phyloP scores from a whole-genome alignment of 2,113 vertebrate species.

The Rhipidura dahli region DNA sequence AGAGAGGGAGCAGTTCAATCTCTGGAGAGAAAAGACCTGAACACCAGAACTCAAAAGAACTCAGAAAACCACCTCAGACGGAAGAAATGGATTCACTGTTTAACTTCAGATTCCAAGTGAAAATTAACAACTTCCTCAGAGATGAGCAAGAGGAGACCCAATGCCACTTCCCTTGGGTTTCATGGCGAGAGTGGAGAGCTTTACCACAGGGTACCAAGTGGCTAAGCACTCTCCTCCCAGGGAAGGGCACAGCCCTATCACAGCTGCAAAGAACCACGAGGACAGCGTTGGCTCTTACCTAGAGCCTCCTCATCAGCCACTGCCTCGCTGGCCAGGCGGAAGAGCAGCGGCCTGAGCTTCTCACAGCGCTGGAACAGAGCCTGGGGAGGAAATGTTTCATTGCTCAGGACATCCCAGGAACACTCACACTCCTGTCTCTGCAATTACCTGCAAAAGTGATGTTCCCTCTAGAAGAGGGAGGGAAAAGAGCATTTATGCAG shows the following conservation, averaged over 20 bases:
- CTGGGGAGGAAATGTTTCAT: conserved; percentile 29
- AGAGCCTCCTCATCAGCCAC: conserved; percentile 78
- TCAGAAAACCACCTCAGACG: not conserved
- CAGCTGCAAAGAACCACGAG: not conserved
- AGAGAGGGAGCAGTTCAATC: not conserved
- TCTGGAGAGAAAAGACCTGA: not conserved
- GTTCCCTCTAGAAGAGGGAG: not conserved
- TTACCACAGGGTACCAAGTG: not conserved
- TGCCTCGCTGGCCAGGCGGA: conserved; percentile 84
- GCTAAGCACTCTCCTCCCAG: not conserved
- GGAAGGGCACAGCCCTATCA: not conserved
- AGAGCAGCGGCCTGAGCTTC: conserved; percentile 82
- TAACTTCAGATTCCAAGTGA: not conserved
- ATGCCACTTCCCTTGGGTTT: not conserved
- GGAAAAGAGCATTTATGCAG: not conserved
- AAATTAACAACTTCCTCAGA: not conserved
- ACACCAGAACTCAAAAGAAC: not conserved
- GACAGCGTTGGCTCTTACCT: conserved; percentile 34
- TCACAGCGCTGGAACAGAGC: conserved; percentile 78
- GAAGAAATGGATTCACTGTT: not conserved
- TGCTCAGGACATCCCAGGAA: not conserved
- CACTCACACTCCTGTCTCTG: not conserved
- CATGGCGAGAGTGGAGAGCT: not conserved
- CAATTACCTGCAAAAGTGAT: not conserved
- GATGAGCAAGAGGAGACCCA: not conserved